Percentiles rank a stretch among this genome's conserved stretches.
These are phyloP conservation scores for Nannobrachium achirus DNA, from an alignment of 2,113 vertebrate genomes.

Conservation along the genomic window DNA sequence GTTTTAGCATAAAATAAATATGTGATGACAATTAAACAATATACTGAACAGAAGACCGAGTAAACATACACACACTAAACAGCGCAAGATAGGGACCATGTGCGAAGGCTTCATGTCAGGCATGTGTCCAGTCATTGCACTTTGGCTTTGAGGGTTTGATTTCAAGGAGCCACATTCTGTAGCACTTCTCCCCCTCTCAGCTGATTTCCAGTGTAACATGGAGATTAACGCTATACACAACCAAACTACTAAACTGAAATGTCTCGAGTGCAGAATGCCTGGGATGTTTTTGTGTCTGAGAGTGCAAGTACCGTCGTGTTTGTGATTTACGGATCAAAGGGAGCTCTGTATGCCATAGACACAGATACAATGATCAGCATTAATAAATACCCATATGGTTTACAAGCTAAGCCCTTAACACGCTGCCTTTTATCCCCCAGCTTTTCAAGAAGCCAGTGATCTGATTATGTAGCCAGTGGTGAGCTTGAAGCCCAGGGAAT, in stretches of 20 bases:
- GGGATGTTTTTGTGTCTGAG: slow-evolving; percentile 51
- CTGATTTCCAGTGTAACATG: slow-evolving; percentile 30
- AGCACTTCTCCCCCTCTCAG: slow-evolving; percentile 1
- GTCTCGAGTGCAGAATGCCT: slow-evolving; percentile 42
- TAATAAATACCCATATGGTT: slow-evolving; percentile 41
- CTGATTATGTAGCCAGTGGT: slow-evolving; percentile 54
- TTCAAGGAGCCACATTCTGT: slow-evolving; percentile 25
- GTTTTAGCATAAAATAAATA: too few species aligned
- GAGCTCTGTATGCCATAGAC: slow-evolving; percentile 45
- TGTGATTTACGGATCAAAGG: slow-evolving; percentile 58
- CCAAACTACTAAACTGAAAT: slow-evolving; percentile 39
- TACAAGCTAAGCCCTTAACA: slow-evolving; percentile 49
- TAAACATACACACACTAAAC: too few species aligned
- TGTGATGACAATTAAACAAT: too few species aligned
- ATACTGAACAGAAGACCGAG: too few species aligned
- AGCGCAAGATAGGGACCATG: too few species aligned
- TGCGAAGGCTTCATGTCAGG: too few species aligned
- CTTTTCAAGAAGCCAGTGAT: slow-evolving; percentile 56
- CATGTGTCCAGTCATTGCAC: neutral
- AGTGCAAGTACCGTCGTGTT: slow-evolving; percentile 41
- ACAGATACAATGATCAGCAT: slow-evolving; percentile 45
- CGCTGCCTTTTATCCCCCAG: slow-evolving; percentile 36
- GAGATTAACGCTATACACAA: slow-evolving; percentile 37
- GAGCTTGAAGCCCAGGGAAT: slow-evolving; percentile 22
- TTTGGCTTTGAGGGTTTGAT: neutral